These are phyloP conservation scores for Drosophila chauvacae DNA, from an alignment of 1,140 invertebrate genomes.

Conservation along the genomic window DNA sequence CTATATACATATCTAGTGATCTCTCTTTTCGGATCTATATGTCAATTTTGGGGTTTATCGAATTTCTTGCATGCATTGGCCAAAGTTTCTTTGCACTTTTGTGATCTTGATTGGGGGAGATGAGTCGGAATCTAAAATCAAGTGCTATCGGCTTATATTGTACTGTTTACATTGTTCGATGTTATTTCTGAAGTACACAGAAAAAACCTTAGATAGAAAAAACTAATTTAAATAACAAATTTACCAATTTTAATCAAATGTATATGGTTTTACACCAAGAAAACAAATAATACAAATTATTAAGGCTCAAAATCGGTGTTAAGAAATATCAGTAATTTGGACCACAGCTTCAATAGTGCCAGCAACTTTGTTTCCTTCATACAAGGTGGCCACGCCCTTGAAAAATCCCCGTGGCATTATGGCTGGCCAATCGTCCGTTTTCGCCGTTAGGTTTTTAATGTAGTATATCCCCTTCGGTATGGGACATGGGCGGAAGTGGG, in stretches of 20 bases:
- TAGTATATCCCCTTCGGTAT: conserved; percentile 38
- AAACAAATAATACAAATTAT: too few species aligned
- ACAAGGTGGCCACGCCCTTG: too few species aligned
- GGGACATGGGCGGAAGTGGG: conserved; percentile 30
- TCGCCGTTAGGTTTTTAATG: conserved; percentile 14
- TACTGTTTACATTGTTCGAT: background rate
- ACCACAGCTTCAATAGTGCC: too few species aligned
- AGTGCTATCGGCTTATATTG: background rate
- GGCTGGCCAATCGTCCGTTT: too few species aligned
- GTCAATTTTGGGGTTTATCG: conserved; percentile 11
- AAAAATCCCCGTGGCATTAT: too few species aligned
- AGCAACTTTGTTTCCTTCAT: too few species aligned
- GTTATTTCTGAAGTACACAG: too few species aligned
- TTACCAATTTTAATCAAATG: conserved; percentile 27
- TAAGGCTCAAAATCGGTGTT: background rate
- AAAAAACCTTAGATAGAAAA: background rate
- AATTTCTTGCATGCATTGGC: conserved; percentile 4
- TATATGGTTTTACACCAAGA: too few species aligned
- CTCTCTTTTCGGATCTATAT: conserved; percentile 16
- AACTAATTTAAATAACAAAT: too few species aligned
- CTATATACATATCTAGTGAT: conserved; percentile 50
- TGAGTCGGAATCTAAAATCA: background rate
- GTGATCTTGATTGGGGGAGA: conserved; percentile 11
- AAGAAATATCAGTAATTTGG: background rate
- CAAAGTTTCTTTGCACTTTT: conserved; percentile 26